Conservation (phyloP, 2,797 vertebrate genomes). For the Tragopan temminckii region DNA sequence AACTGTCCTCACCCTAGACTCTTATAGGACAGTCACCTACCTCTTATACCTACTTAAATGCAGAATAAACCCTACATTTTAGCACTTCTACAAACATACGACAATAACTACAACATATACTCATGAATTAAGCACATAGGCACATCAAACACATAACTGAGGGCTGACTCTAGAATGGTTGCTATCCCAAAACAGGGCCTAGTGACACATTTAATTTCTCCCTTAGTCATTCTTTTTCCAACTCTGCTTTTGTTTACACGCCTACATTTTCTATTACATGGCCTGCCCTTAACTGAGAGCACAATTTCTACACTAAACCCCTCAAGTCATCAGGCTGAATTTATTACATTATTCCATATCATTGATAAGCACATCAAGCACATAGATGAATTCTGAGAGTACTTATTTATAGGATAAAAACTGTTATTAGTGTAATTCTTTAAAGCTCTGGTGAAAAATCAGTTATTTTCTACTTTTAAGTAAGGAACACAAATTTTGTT, state of each 20-base stretch:
- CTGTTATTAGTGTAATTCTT: background rate
- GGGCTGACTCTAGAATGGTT: background rate
- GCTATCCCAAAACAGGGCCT: background rate
- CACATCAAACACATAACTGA: background rate
- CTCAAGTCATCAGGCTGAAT: background rate
- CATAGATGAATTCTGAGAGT: background rate
- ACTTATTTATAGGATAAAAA: background rate
- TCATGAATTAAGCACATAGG: rapidly evolving
- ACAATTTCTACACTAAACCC: background rate
- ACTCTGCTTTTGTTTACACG: background rate
- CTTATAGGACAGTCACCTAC: background rate
- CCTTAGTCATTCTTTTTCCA: background rate
- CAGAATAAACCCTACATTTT: background rate
- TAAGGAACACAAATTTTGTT: background rate
- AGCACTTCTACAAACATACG: background rate
- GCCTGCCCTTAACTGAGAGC: background rate
- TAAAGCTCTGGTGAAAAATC: background rate
- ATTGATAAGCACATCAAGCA: background rate
- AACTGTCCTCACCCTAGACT: background rate
- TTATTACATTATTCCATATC: background rate
- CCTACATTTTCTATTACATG: background rate
- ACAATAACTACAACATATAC: background rate
- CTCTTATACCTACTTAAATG: background rate
- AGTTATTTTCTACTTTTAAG: background rate
- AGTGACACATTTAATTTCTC: background rate